Evolutionary conservation across 2,113 vertebrate species (phyloP).

Genomic region (Pangasianodon gigas): DNA sequence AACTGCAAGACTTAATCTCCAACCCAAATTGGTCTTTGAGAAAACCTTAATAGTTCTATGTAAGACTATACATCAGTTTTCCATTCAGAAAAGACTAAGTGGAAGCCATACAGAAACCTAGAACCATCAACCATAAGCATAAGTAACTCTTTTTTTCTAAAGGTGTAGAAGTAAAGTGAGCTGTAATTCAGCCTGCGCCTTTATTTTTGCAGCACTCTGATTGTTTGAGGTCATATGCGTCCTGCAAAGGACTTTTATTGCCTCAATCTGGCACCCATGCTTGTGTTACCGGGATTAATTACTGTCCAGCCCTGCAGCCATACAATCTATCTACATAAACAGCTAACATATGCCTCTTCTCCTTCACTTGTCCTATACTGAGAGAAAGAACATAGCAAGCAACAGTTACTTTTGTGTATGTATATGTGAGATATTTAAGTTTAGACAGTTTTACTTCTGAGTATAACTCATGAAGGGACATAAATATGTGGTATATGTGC

Average conservation of each 20-base stretch:
- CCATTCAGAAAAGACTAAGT: not conserved
- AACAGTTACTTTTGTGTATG: slow-evolving; percentile 14
- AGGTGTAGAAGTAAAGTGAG: not conserved
- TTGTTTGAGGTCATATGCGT: slow-evolving; percentile 21
- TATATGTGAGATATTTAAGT: not conserved
- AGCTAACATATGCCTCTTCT: slow-evolving; percentile 54
- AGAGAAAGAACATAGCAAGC: slow-evolving; percentile 21
- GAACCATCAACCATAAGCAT: not conserved
- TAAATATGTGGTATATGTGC: not conserved
- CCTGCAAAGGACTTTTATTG: slow-evolving; percentile 42
- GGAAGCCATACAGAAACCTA: not conserved
- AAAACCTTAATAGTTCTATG: not conserved
- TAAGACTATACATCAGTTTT: not conserved
- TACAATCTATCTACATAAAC: slow-evolving; percentile 67
- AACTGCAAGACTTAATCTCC: not conserved
- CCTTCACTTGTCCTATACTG: slow-evolving; percentile 45
- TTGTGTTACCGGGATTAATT: slow-evolving; percentile 69
- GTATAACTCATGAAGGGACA: not conserved
- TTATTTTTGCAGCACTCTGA: not conserved
- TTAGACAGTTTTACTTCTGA: not conserved
- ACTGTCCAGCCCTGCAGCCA: slow-evolving; percentile 44
- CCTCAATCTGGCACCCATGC: slow-evolving; percentile 71
- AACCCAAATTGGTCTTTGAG: not conserved
- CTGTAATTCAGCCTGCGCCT: not conserved
- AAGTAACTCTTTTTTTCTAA: not conserved